Conservation (phyloP, 2,113 vertebrate species). For the Antechinus stuartii region DNA sequence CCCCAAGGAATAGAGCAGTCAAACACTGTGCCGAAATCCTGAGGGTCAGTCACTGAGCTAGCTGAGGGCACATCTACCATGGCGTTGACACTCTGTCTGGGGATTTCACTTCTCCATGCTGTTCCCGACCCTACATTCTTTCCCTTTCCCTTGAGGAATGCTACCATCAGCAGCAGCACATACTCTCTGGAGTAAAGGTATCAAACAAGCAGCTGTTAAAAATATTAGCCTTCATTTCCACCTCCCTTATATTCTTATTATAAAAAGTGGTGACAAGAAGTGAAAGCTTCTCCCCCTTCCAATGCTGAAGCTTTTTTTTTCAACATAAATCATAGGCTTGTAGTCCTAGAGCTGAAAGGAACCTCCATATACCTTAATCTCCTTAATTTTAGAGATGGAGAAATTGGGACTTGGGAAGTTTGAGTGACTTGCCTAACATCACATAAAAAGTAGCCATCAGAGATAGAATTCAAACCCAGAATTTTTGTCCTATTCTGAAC, state of each 20-base stretch:
- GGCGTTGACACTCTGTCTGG: slow-evolving; percentile 60
- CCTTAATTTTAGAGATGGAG: background rate
- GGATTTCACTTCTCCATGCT: slow-evolving; percentile 70
- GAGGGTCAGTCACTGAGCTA: slow-evolving; percentile 58
- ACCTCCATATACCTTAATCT: background rate
- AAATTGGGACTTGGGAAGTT: background rate
- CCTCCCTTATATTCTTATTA: slow-evolving; percentile 71
- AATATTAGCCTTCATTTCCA: slow-evolving; percentile 80
- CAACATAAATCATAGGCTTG: slow-evolving; percentile 57
- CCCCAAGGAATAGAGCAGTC: slow-evolving; percentile 16
- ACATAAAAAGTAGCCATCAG: background rate
- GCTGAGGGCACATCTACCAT: slow-evolving; percentile 59
- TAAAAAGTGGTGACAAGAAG: slow-evolving; percentile 68
- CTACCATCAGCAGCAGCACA: slow-evolving; percentile 74
- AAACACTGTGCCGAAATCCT: slow-evolving; percentile 54
- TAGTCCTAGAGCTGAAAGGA: background rate
- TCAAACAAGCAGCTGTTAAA: slow-evolving; percentile 79
- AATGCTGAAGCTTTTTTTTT: slow-evolving; percentile 63
- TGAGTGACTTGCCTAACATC: background rate
- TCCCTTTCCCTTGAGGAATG: slow-evolving; percentile 77
- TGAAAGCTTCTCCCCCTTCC: slow-evolving; percentile 60
- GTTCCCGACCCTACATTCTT: slow-evolving; percentile 67
- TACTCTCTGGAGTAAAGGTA: slow-evolving; percentile 79
- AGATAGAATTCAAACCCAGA: slow-evolving; percentile 38
- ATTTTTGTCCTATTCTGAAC: slow-evolving; percentile 69